phyloP scores from a whole-genome alignment of 2,113 vertebrate genomes.

The Platanista minor region DNA sequence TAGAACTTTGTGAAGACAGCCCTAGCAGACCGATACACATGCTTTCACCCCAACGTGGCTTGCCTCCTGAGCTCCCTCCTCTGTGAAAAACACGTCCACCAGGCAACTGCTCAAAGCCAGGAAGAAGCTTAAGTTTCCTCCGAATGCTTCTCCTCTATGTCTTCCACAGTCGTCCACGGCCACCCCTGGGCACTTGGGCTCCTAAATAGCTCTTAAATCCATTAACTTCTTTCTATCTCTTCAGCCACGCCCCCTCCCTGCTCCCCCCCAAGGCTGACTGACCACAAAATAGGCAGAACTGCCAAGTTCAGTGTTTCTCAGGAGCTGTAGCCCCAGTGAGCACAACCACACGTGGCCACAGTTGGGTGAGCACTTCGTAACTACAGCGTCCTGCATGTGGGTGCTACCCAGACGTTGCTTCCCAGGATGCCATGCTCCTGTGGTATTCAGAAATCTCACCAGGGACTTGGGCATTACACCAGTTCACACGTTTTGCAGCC shows the following conservation, averaged over 20 bases:
- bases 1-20: rapidly evolving
- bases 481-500: rapidly evolving
- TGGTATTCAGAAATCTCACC: rapidly evolving
- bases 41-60: neutral
- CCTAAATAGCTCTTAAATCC: neutral
- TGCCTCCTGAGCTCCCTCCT: neutral
- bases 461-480: too few species aligned
- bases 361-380: rapidly evolving
- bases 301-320: too few species aligned
- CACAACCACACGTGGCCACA: neutral
- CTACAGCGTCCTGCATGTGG: rapidly evolving
- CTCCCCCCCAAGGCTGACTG: neutral
- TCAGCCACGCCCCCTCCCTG: too few species aligned
- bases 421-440: rapidly evolving
- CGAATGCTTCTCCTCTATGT: rapidly evolving
- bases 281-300: neutral
- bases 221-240: neutral
- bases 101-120: neutral
- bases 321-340: neutral
- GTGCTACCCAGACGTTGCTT: neutral
- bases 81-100: neutral
- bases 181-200: rapidly evolving
- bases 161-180: rapidly evolving
- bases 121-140: neutral
- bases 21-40: rapidly evolving